Conservation (phyloP, 2,113 vertebrate genomes). For the Triplophysa dalaica region DNA sequence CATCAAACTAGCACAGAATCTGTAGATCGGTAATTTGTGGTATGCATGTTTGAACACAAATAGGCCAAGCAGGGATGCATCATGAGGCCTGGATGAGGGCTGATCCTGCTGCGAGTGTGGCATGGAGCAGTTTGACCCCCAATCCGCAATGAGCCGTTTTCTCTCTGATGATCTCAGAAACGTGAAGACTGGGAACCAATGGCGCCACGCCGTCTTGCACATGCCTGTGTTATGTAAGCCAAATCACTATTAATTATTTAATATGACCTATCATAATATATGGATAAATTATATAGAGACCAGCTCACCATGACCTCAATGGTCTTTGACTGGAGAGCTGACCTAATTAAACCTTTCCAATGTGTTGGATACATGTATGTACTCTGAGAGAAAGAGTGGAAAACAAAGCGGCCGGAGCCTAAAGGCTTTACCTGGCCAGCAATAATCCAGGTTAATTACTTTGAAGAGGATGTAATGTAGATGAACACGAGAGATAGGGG, state of each 20-base stretch:
- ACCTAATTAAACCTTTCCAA: slow-evolving; percentile 42
- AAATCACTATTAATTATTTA: slow-evolving; percentile 39
- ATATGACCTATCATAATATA: slow-evolving; percentile 44
- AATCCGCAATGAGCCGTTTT: slow-evolving; percentile 23
- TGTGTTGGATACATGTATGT: slow-evolving; percentile 4
- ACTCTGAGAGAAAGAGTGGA: neutral
- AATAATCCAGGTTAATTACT: slow-evolving; percentile 31
- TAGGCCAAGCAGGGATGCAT: slow-evolving; percentile 5
- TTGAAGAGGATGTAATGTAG: slow-evolving; percentile 13
- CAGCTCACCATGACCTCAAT: slow-evolving; percentile 8
- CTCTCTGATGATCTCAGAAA: slow-evolving; percentile 41
- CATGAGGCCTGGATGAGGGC: slow-evolving; percentile 11
- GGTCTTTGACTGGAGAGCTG: slow-evolving; percentile 22
- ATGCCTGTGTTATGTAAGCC: slow-evolving; percentile 39
- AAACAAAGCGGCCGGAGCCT: neutral
- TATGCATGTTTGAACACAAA: slow-evolving; percentile 30
- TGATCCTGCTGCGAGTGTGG: slow-evolving; percentile 41
- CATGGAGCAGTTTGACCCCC: slow-evolving; percentile 16
- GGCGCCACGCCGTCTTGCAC: neutral
- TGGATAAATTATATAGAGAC: slow-evolving; percentile 32
- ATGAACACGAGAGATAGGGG: neutral
- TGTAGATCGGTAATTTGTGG: slow-evolving; percentile 23
- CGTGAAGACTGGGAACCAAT: slow-evolving; percentile 8
- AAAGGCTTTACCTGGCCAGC: slow-evolving; percentile 30
- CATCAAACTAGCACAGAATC: slow-evolving; percentile 11